Evolutionary conservation across 2,888 invertebrate species (phyloP).

Genomic region (Sarcophaga subvicina): DNA sequence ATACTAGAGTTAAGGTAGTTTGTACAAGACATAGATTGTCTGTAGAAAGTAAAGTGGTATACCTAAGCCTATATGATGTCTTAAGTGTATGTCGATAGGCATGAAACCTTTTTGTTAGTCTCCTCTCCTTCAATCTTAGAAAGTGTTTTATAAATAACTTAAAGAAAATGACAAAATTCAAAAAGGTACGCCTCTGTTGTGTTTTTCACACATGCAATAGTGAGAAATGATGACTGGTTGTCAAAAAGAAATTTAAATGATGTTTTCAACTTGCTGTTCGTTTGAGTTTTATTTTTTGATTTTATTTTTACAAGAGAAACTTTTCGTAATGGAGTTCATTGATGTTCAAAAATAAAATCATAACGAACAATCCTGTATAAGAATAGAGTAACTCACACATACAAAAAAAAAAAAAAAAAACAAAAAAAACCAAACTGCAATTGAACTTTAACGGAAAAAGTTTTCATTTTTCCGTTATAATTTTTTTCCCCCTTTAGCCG

Average conservation of each 20-base stretch:
- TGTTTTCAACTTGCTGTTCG: conserved; percentile 52
- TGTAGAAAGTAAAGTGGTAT: too few relatives aligned
- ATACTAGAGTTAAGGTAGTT: too few relatives aligned
- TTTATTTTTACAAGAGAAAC: conserved; percentile 54
- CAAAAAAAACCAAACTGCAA: conserved; percentile 57
- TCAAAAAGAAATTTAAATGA: conserved; percentile 62
- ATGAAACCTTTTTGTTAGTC: too few relatives aligned
- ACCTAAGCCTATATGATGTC: too few relatives aligned
- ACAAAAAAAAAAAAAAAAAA: background rate
- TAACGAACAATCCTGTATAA: background rate
- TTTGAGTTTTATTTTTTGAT: conserved; percentile 7
- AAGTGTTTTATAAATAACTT: too few relatives aligned
- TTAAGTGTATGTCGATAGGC: too few relatives aligned
- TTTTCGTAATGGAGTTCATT: conserved; percentile 61
- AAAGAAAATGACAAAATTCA: background rate
- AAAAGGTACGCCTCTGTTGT: conserved; percentile 15
- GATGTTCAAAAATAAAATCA: conserved; percentile 30
- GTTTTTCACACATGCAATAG: conserved; percentile 43
- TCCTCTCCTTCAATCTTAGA: too few relatives aligned
- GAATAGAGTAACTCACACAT: too few relatives aligned
- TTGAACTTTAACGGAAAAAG: conserved; percentile 68
- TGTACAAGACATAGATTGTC: too few relatives aligned
- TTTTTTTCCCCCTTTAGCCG: conserved; percentile 42
- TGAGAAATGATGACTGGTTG: conserved; percentile 60
- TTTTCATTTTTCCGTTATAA: conserved; percentile 64